phyloP scores from a whole-genome alignment of 2,888 invertebrate genomes.

The Nomada ruficornis region DNA sequence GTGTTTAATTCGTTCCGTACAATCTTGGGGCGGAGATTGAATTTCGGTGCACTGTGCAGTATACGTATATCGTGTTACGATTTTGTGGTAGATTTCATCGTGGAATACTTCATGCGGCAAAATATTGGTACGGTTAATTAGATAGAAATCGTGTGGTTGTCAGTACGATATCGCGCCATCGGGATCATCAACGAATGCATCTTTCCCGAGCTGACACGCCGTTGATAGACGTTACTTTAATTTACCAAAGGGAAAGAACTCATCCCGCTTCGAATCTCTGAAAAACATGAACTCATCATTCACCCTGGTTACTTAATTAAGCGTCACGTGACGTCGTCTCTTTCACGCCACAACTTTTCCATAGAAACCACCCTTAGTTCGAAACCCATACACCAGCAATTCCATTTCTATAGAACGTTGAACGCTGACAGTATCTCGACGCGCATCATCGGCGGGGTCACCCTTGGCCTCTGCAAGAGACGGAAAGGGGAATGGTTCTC shows the following conservation, averaged over 20 bases:
- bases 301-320: conserved; percentile 42
- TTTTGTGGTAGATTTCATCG: not conserved
- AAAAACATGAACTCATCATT: not conserved
- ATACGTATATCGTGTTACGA: not conserved
- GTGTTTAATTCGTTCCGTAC: not conserved
- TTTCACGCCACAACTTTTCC: conserved; percentile 1
- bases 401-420: conserved; percentile 15
- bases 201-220: not conserved
- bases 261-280: not conserved
- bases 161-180: not conserved
- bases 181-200: not conserved
- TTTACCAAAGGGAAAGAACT: not conserved
- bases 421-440: conserved; percentile 55
- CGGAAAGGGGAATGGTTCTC: conserved; percentile 55
- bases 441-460: conserved; percentile 39
- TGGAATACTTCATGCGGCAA: not conserved
- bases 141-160: conserved; percentile 2
- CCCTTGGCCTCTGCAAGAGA: conserved; percentile 46
- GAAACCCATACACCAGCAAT: conserved; percentile 4
- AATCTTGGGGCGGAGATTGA: conserved; percentile 26
- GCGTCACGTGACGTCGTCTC: not conserved
- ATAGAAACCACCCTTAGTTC: not conserved
- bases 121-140: conserved; percentile 14
- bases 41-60: not conserved
- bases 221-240: not conserved